phyloP scores from a whole-genome alignment of 35 echinoderm and acorn worm genomes.

The Ptychodera flava region DNA sequence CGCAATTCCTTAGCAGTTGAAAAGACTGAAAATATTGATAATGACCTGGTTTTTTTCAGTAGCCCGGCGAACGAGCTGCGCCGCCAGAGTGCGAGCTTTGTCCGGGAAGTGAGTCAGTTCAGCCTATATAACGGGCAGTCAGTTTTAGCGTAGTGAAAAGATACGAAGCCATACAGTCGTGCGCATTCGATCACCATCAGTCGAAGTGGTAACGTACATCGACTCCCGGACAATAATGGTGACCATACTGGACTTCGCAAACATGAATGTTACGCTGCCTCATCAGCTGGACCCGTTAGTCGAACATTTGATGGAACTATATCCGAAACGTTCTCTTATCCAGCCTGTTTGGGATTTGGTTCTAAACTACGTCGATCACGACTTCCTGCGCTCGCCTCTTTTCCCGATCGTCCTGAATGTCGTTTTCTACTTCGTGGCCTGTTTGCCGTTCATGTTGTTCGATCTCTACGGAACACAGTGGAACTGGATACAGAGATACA shows the following conservation, averaged over 20 bases:
- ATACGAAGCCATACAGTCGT: no score
- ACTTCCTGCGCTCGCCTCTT: constrained; percentile 17
- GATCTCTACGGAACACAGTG: constrained; percentile 29
- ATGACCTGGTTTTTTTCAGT: no score
- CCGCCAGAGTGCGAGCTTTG: no score
- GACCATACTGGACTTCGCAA: not conserved
- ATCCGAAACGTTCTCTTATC: constrained; percentile 11
- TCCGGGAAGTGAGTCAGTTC: no score
- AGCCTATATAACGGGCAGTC: no score
- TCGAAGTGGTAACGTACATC: no score
- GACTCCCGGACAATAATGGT: no score
- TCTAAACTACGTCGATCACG: not conserved
- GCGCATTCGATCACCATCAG: no score
- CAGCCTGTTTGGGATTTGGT: constrained; percentile 18
- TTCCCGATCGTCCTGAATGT: constrained; percentile 24
- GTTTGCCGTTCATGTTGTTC: constrained; percentile 17
- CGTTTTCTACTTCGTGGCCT: constrained; percentile 15
- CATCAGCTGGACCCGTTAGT: not conserved
- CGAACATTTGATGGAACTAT: not conserved
- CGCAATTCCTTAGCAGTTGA: no score
- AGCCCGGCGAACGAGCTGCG: no score
- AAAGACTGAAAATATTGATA: no score
- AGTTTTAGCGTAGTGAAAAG: no score
- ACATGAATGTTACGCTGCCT: not conserved
- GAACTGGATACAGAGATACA: constrained; percentile 30